Conservation (phyloP, 2,113 vertebrate genomes). For the Apaloderma vittatum region DNA sequence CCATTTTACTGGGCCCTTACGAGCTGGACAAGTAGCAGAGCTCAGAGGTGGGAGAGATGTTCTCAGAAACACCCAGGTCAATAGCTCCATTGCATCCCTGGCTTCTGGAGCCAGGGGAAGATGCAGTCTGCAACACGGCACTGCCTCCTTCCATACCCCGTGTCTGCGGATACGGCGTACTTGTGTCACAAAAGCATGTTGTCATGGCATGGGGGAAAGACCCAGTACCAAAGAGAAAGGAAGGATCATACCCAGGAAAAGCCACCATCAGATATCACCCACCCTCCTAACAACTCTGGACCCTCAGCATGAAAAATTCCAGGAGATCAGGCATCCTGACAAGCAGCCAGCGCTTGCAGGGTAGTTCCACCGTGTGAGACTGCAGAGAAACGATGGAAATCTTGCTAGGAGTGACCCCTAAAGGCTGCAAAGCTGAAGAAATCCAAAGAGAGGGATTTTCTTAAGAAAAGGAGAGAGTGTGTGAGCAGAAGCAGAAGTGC, state of each 20-base stretch:
- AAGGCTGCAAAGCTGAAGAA: slow-evolving; percentile 53
- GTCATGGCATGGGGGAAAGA: background rate
- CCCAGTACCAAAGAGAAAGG: background rate
- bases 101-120: background rate
- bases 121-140: background rate
- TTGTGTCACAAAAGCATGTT: accelerated
- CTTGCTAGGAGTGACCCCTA: slow-evolving; percentile 68
- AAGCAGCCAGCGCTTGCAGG: background rate
- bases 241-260: background rate
- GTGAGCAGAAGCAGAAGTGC: background rate
- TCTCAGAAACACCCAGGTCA: background rate
- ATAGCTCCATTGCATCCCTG: accelerated
- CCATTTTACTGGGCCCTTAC: background rate
- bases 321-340: background rate
- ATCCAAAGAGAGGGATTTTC: background rate
- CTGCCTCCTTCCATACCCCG: background rate
- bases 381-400: slow-evolving; percentile 26
- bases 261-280: background rate
- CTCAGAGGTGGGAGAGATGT: background rate
- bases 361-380: background rate
- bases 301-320: accelerated
- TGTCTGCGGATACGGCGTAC: accelerated
- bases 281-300: background rate
- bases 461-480: background rate
- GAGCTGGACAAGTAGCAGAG: background rate